Percentiles rank a stretch among this genome's conserved stretches.
These are phyloP conservation scores for Erebia palarica DNA, from an alignment of 2,888 invertebrate genomes.

Conservation along the genomic window DNA sequence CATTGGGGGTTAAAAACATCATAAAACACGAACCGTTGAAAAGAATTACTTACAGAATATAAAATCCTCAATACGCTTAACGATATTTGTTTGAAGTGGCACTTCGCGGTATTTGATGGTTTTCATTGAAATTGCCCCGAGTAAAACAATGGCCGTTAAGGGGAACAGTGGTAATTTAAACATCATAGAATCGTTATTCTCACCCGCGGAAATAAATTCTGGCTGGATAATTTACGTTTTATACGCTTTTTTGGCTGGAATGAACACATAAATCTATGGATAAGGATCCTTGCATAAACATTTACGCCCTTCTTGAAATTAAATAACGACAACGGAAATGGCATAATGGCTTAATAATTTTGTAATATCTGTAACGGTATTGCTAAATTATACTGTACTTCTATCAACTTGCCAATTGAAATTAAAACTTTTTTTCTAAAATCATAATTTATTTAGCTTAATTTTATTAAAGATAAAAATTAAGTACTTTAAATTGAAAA, in stretches of 20 bases:
- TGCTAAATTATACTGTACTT: background rate
- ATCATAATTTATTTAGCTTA: background rate
- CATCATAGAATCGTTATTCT: constrained; percentile 51
- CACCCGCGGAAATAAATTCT: constrained; percentile 52
- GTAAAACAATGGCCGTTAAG: constrained; percentile 50
- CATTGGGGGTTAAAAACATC: background rate
- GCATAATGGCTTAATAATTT: constrained; percentile 3
- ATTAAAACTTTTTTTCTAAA: background rate
- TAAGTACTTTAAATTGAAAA: background rate
- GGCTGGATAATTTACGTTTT: constrained; percentile 45
- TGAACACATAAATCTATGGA: constrained; percentile 50
- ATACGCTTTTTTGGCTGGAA: constrained; percentile 45
- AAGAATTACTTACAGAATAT: constrained; percentile 22
- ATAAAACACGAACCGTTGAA: constrained; percentile 14
- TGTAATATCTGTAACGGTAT: constrained; percentile 9
- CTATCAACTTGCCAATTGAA: background rate
- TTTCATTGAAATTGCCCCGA: constrained; percentile 38
- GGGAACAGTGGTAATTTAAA: constrained; percentile 53
- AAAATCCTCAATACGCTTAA: constrained; percentile 29
- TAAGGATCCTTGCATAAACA: constrained; percentile 52
- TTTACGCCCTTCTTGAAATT: constrained; percentile 49
- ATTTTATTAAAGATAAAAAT: background rate
- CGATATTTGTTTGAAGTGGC: constrained; percentile 30
- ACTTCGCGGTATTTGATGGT: constrained; percentile 38
- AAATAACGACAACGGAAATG: constrained; percentile 41